Base-by-base conservation (phyloP, 2,113 vertebrate genomes). In the Macroglossus sobrinus region DNA sequence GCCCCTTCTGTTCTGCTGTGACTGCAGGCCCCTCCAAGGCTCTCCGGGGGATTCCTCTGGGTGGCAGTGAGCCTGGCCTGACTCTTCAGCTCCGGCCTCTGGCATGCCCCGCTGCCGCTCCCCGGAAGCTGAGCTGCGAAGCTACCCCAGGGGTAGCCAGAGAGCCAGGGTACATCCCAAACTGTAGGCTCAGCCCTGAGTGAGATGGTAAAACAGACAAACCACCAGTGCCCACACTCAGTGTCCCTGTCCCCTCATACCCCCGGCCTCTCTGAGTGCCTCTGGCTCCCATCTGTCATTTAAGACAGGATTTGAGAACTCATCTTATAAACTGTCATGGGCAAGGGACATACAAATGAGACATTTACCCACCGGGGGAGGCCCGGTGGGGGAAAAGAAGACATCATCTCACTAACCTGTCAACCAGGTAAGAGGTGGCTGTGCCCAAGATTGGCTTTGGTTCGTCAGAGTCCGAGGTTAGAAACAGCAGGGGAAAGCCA, bases 1-100 rank as follows among this genome's bases (percentile, higher is more conserved):
- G 81, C 53, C 71, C 79, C 95, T 75, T 90, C 89, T 92, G 79
- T 87, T 91, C 59, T 2, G 4, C n/a, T 59, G 63, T 50, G 81
- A 47, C 38, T 7, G 33, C 59, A 57, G 66, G 35, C 63, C 68
- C 76, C 80, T 69, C 81, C 21, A 38, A 93, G 71, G 50, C 45
- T 76, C 59, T 61, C n/a, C 6, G 6, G 3, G 47, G 85, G 76
- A 33, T 33, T 26, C 55, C 69, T 30, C 35, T 24, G 2, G 13
- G 88, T 3, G 1, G 63, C 28, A n/a, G 16, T 9, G 22, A 82
- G 61, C 13, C 40, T 28, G 5, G 14, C 47, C n/a, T 22, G 3
- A 10, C 9, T 10, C 35, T 7, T 26, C 1, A 11, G 6, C 59
- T 76, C 71, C 64, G 78, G 81, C 24, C 24, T 24, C 84, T 3